A percentile compares a stretch with the other conserved stretches of the same genome.
phyloP scores from a whole-genome alignment of 2,888 invertebrate genomes.

The Orthonychiurus folsomi region DNA sequence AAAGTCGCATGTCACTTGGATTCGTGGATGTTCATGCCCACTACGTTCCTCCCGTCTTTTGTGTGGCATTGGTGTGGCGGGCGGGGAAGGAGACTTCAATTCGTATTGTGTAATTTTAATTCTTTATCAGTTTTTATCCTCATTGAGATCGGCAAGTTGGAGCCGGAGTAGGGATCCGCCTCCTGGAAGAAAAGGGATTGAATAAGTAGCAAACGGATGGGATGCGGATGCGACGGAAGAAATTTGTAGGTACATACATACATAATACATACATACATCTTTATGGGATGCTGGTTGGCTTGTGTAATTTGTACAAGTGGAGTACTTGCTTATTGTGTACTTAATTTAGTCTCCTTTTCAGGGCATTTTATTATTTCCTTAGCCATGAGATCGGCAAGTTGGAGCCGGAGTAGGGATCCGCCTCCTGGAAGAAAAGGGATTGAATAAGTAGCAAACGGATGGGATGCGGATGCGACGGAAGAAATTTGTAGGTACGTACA shows the following conservation, averaged over 20 bases:
- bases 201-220: not conserved
- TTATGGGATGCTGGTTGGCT: not conserved
- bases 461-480: too few species aligned
- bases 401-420: not conserved
- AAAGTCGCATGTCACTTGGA: not conserved
- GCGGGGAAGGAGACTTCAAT: too few species aligned
- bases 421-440: not conserved
- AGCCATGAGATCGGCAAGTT: not conserved
- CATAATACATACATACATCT: not conserved
- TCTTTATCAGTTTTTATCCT: not conserved
- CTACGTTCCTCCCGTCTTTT: too few species aligned
- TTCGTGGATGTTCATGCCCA: constrained; percentile 1
- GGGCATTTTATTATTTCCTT: not conserved
- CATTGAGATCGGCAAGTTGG: not conserved
- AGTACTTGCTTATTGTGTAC: not conserved
- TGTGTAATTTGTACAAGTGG: not conserved
- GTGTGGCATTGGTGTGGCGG: too few species aligned
- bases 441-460: not conserved
- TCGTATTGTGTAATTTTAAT: constrained; percentile 1
- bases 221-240: too few species aligned
- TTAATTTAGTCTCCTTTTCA: not conserved
- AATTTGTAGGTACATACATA: not conserved
- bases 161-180: not conserved
- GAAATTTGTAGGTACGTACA: not conserved
- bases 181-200: not conserved